Base-by-base conservation (phyloP, 2,113 vertebrate species). In the Rhodinocichla rosea region DNA sequence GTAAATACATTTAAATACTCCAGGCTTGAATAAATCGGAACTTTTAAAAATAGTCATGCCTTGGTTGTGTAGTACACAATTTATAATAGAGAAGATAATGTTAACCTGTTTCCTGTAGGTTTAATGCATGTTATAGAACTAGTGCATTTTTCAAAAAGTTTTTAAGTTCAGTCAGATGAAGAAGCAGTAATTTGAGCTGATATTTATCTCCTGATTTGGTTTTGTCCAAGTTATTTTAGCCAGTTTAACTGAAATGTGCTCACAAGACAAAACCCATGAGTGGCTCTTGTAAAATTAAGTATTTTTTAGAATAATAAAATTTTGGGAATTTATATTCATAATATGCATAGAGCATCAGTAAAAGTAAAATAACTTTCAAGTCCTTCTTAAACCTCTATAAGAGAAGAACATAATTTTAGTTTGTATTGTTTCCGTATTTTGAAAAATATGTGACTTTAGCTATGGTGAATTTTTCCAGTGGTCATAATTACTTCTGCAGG, bases 1-100 rank as follows among this genome's bases (percentile, higher is more conserved):
- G 86, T 83, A 95, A 97, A 88, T 92, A 88, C 71, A 47, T 86
- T 80, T 88, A 92, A 90, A 84, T 96, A 76, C 74, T 83, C 67
- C 7, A 49, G 42, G 57, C 63, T 89, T 55, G 45, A 88, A 62
- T 88, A 92, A 92, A 93, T 93, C 83, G 63, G 63, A 83, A 86
- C 67, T 92, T 86, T 33, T 69, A 50, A 77, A 88, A 88, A 77
- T 62, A 77, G 71, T 76, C 11, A 6, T 65, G 67, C 67, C 93
- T 68, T 80, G 11, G 5, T 73, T 80, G 15, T 62, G 20, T 76
- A 40, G 33, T 32, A 42, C 24, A 15, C 45, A 79, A 37, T 60
- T 76, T 37, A 18, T 64, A 67, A 37, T 4, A 42, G 17, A 56
- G 52, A 53, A 79, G 44, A 65, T 80, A 56, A 37, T 12, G 8